These are phyloP conservation scores for Peromyscus maniculatus DNA, from an alignment of 2,113 vertebrate species.

Conservation along the genomic window DNA sequence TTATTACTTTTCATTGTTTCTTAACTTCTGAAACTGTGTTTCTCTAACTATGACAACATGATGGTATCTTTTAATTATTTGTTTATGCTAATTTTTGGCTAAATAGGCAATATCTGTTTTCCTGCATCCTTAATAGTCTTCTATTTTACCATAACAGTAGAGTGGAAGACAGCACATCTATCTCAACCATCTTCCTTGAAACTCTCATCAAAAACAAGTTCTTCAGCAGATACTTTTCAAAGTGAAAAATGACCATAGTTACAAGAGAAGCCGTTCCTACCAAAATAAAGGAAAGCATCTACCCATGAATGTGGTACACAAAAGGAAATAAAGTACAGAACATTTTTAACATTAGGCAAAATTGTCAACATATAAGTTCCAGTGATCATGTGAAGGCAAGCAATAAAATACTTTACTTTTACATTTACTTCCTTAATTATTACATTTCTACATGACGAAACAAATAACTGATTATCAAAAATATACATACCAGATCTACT, in stretches of 20 bases:
- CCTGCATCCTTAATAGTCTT: conserved; percentile 19
- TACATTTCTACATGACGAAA: not conserved
- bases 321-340: not conserved
- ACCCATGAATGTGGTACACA: not conserved
- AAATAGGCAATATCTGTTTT: conserved; percentile 52
- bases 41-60: conserved; percentile 64
- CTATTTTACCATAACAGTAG: not conserved
- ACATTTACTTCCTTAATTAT: not conserved
- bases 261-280: not conserved
- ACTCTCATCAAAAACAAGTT: conserved; percentile 53
- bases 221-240: conserved; percentile 57
- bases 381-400: not conserved
- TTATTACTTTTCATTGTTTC: not conserved
- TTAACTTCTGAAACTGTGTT: conserved; percentile 40
- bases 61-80: conserved; percentile 60
- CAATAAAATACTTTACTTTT: not conserved
- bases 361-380: not conserved
- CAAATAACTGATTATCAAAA: not conserved
- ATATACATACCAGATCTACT: not conserved
- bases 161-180: not conserved
- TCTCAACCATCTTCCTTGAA: conserved; percentile 34
- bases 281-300: not conserved
- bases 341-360: conserved; percentile 7
- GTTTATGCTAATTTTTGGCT: conserved; percentile 45
- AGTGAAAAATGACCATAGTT: not conserved